phyloP scores from a whole-genome alignment of 1,140 invertebrate genomes.

The honey bee (Apis mellifera) region DNA sequence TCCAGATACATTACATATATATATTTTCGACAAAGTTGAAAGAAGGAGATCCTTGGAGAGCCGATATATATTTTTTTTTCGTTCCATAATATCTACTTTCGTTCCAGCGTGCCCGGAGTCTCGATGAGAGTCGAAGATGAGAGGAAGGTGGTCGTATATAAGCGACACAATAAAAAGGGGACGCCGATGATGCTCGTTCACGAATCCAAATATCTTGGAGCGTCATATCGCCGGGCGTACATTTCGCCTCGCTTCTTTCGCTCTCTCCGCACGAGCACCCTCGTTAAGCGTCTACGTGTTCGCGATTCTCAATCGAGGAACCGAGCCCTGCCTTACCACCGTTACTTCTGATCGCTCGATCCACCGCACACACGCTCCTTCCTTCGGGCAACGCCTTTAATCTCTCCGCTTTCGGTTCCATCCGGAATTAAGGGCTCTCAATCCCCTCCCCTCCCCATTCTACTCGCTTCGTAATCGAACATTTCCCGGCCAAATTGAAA shows the following conservation, averaged over 20 bases:
- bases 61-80: background rate
- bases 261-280: conserved; percentile 65
- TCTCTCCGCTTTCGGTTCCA: conserved; percentile 17
- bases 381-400: conserved; percentile 45
- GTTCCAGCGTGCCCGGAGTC: background rate
- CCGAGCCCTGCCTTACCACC: conserved; percentile 46
- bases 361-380: conserved; percentile 30
- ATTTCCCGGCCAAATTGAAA: conserved; percentile 15
- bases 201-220: conserved; percentile 40
- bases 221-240: conserved; percentile 39
- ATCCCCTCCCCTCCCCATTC: background rate
- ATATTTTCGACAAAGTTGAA: background rate
- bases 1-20: background rate
- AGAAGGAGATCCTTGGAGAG: no score
- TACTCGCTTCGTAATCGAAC: background rate
- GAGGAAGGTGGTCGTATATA: background rate
- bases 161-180: conserved; percentile 28
- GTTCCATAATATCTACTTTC: conserved; percentile 3
- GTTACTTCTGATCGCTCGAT: conserved; percentile 58
- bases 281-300: conserved; percentile 73
- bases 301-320: conserved; percentile 60
- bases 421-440: conserved; percentile 14
- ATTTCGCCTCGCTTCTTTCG: conserved; percentile 51
- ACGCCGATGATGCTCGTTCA: conserved; percentile 20
- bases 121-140: background rate